Evolutionary conservation across 1,140 invertebrate species (phyloP), one percentile per base, ranked within the genome.

Genomic region (Eupristina koningsbergeri): DNA sequence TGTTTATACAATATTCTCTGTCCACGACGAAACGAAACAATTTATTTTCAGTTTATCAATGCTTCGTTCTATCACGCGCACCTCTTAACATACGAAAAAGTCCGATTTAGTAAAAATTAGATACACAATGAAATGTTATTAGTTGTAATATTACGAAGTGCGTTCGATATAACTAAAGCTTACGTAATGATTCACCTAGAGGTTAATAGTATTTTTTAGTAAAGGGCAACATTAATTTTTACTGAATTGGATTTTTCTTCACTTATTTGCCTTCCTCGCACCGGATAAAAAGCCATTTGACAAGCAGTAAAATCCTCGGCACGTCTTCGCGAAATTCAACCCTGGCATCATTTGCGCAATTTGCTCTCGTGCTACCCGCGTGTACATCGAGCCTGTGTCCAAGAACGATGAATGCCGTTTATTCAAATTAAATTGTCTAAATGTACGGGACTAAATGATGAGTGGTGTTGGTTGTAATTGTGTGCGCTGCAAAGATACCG

Each of bases 21-120:
- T 39, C 69, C 61, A 63, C 22, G 50, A 58, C 63, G 74, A 78
- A 83, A 83, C 81, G 67, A 76, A 69, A 83, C 41, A 67, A 50
- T 75, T 83, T 77, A 83, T 77, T 75, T 17, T 83, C 63, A 69
- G 63, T 69, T 53, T 83, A 75, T 75, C 17, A 75, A 80, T 31
- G 31, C 77, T 50, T 79, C 31, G 29, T 67, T 67, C 69, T 79
- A 80, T 71, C 31, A 58, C 34, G 47, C 64, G 36, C 58, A 78
- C 58, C 34, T 58, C 41, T 34, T n/a, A 58, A 76, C 29, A 6
- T 45, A 36, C 5, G 29, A 61, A 36, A 58, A 45, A 2, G 2
- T 19, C 58, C 45, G 26, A 45, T 78, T 78, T 78, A 45, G 58
- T 78, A 63, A 78, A 78, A 78, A 61, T 76, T 76, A 29, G 61